These are phyloP conservation scores for Sylvia borin DNA, from an alignment of 2,797 vertebrate genomes.

Conservation along the genomic window DNA sequence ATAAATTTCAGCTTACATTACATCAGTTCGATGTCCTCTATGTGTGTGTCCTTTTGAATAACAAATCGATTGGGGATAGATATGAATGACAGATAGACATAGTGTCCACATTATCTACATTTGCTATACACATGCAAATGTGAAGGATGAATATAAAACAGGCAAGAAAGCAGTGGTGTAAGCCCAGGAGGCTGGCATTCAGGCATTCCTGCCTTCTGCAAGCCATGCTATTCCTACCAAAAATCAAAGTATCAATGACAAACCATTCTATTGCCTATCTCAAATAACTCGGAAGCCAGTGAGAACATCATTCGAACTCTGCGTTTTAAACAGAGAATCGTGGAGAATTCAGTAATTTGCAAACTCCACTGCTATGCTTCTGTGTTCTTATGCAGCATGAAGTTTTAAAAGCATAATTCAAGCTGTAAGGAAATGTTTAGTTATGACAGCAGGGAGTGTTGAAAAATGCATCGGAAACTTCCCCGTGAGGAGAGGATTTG, in stretches of 20 bases:
- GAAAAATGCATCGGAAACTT: constrained; percentile 3
- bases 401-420: not conserved
- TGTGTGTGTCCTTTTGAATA: constrained; percentile 11
- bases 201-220: not conserved
- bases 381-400: not conserved
- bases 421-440: not conserved
- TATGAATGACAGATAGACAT: not conserved
- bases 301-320: not conserved
- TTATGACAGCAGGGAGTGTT: not conserved
- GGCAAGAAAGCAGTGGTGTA: not conserved
- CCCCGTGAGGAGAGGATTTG: not conserved
- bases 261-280: not conserved
- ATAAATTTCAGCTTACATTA: constrained; percentile 35
- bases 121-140: not conserved
- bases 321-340: not conserved
- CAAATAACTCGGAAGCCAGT: not conserved
- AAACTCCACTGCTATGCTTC: not conserved
- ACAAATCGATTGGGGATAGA: not conserved
- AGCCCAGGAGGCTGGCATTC: not conserved
- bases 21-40: not conserved
- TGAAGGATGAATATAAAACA: not conserved
- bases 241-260: not conserved
- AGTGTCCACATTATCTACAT: not conserved
- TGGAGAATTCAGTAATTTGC: not conserved
- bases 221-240: not conserved